Conservation (phyloP, 2,797 vertebrate species). For the Toxotes lorentzi region DNA sequence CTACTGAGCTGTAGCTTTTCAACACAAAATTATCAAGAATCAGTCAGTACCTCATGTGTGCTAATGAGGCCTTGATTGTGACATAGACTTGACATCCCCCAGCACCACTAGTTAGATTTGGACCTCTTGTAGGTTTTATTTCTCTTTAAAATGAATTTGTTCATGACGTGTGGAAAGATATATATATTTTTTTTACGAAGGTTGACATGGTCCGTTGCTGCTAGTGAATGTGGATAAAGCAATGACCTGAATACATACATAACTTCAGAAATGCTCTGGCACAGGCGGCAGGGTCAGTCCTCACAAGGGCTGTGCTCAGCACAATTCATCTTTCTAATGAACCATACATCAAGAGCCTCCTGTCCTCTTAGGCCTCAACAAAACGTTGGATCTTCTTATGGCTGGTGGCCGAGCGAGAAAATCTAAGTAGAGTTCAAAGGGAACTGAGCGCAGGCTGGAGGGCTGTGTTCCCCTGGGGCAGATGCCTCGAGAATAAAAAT, state of each 20-base stretch:
- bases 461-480: constrained; percentile 39
- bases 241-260: constrained; percentile 54
- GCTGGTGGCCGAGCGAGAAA: constrained; percentile 46
- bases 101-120: not conserved
- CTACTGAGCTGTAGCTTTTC: not conserved
- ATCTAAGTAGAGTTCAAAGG: constrained; percentile 76
- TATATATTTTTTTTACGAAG: not conserved
- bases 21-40: not conserved
- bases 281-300: constrained; percentile 37
- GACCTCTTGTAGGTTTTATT: not conserved
- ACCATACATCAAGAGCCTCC: constrained; percentile 63
- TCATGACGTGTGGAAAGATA: not conserved
- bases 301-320: constrained; percentile 49
- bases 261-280: constrained; percentile 20
- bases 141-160: not conserved
- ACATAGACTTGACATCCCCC: not conserved
- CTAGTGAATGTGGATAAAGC: constrained; percentile 17
- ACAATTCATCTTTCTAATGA: constrained; percentile 74
- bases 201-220: not conserved
- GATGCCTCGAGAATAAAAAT: constrained; percentile 63
- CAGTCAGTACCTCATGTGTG: not conserved
- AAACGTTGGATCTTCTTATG: constrained; percentile 55
- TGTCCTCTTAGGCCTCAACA: constrained; percentile 46
- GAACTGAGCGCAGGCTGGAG: constrained; percentile 51
- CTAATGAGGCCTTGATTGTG: not conserved